phyloP scores from a whole-genome alignment of 2,888 invertebrate species.

The Ormyrus rosae region DNA sequence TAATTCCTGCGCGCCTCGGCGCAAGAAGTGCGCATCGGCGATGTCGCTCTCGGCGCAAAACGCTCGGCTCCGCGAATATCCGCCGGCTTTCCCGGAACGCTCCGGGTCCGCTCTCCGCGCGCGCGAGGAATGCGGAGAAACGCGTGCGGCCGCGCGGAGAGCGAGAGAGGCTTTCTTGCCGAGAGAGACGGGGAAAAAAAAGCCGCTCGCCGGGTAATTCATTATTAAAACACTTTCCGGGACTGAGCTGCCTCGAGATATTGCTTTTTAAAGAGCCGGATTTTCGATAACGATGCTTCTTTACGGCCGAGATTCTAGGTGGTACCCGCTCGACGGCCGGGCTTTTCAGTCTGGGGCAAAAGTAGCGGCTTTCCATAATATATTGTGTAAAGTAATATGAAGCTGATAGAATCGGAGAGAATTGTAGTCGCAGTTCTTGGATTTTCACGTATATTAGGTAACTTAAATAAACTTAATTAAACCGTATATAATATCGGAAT shows the following conservation, averaged over 20 bases:
- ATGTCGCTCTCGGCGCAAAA: neutral
- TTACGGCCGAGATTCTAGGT: too few relatives aligned
- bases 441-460: too few relatives aligned
- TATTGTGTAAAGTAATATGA: neutral
- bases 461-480: too few relatives aligned
- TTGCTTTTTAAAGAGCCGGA: neutral
- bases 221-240: conserved; percentile 34
- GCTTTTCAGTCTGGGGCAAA: too few relatives aligned
- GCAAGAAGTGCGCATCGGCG: conserved; percentile 8
- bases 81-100: conserved; percentile 22
- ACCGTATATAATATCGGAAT: too few relatives aligned
- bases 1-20: neutral
- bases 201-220: neutral
- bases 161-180: neutral
- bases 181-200: neutral
- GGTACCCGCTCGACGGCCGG: too few relatives aligned
- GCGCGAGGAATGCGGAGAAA: neutral
- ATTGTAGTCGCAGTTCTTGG: neutral
- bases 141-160: neutral
- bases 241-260: conserved; percentile 16
- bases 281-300: too few relatives aligned
- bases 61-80: conserved; percentile 18
- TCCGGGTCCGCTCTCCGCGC: neutral
- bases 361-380: too few relatives aligned
- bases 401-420: neutral